A percentile compares a stretch with the other conserved stretches of the same genome.
phyloP scores from a whole-genome alignment of 1,140 invertebrate species.

The Acyrthosiphon pisum region DNA sequence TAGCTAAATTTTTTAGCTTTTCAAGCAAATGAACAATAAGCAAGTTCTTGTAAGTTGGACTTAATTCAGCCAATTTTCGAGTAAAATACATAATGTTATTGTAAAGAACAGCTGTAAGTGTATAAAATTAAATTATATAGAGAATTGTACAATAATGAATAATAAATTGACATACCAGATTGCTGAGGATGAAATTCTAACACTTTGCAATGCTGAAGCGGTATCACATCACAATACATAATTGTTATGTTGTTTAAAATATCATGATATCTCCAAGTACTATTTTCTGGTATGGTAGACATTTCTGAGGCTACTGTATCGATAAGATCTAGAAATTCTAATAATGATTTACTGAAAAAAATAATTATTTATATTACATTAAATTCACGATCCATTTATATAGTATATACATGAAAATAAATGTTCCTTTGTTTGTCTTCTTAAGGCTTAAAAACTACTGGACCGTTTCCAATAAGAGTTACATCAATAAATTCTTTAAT shows the following conservation, averaged over 20 bases:
- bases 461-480: no score
- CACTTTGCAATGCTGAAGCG: conserved; percentile 78
- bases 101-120: conserved; percentile 68
- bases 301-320: conserved; percentile 46
- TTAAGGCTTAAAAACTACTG: no score
- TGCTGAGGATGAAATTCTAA: conserved; percentile 84
- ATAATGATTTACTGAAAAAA: conserved; percentile 52
- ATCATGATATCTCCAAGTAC: conserved; percentile 73
- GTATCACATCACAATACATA: conserved; percentile 78
- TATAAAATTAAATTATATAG: conserved; percentile 14
- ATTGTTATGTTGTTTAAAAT: conserved; percentile 78
- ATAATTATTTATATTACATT: conserved; percentile 14
- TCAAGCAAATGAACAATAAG: conserved; percentile 66
- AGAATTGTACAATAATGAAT: background rate
- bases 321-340: conserved; percentile 56
- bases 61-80: conserved; percentile 74
- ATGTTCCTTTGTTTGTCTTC: no score
- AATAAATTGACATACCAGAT: conserved; percentile 71
- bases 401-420: no score
- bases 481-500: no score
- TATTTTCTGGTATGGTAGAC: conserved; percentile 60
- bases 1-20: conserved; percentile 73
- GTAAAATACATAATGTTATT: conserved; percentile 92
- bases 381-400: background rate
- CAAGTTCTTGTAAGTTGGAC: conserved; percentile 66